A percentile compares a stretch with the other conserved stretches of the same genome.
Evolutionary conservation across 2,113 vertebrate genomes (phyloP).

Genomic region (Amblyopsis rosae): DNA sequence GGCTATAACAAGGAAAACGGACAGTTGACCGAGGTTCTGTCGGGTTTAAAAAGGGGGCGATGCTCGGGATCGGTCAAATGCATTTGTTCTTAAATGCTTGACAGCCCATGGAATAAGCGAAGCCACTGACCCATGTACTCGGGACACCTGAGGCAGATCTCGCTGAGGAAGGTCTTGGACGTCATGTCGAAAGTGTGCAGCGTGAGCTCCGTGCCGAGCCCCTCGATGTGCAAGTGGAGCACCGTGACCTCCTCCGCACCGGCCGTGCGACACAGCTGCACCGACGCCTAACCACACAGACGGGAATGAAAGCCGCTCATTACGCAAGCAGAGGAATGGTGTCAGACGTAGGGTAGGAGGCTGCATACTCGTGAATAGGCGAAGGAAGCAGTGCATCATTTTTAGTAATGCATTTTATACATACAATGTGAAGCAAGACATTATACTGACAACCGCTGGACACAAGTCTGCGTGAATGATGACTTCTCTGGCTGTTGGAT

Average conservation of each 20-base stretch:
- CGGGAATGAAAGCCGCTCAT: neutral
- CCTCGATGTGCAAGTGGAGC: conserved; percentile 83
- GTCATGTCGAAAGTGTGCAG: conserved; percentile 89
- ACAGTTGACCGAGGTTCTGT: too few species aligned
- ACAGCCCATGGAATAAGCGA: neutral
- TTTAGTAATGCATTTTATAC: too few species aligned
- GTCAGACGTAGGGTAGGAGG: neutral
- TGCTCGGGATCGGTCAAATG: too few species aligned
- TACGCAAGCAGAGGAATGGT: neutral
- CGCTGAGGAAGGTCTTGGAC: conserved; percentile 86
- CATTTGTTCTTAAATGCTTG: neutral
- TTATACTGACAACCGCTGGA: too few species aligned
- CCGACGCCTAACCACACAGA: conserved; percentile 78
- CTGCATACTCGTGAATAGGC: too few species aligned
- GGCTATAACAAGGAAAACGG: too few species aligned
- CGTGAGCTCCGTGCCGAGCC: conserved; percentile 89
- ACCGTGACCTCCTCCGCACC: conserved; percentile 79
- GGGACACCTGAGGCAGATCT: conserved; percentile 91
- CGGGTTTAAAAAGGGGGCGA: too few species aligned
- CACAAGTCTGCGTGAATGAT: too few species aligned
- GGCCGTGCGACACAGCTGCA: conserved; percentile 85
- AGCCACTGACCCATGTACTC: conserved; percentile 85
- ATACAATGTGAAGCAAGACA: too few species aligned
- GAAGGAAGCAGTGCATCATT: too few species aligned
- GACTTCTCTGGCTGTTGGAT: too few species aligned